Evolutionary conservation across 2,797 vertebrate species (phyloP), one percentile per base, ranked within the genome.

Genomic region (Calcarius lapponicus): DNA sequence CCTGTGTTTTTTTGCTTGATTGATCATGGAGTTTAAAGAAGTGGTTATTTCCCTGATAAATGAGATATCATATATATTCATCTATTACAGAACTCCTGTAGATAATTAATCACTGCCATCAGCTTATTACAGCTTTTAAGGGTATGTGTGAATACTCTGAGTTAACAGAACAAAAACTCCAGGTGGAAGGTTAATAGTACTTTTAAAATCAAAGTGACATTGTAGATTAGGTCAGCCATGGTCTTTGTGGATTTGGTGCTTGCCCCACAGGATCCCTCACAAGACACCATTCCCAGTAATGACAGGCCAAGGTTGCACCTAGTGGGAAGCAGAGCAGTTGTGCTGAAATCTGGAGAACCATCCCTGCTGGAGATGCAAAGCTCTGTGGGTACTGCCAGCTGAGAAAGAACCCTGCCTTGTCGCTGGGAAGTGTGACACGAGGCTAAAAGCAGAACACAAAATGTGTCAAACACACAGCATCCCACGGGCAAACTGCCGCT

Each of bases 21-120:
- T 87, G 88, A 96, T 95, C 84, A 42, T 43, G 66, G 89, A 69
- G 64, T 93, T 93, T 87, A 93, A 94, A 95, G 94, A 94, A 94
- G 48, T 79, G 88, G 58, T 96, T 97, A 65, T 95, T 96, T 81
- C 88, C 84, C 85, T 84, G 78, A 95, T 69, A 98, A 97, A 95
- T 89, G 96, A 95, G 80, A 80, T 88, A 94, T 91, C 76, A 75
- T 88, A 94, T 60, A n/a, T 67, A 85, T 95, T 93, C 53, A 93
- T 91, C 86, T 94, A 64, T 96, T 95, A 88, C 84, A 93, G 69
- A 95, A 87, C 86, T 91, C 69, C 82, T 92, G 88, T 92, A 92
- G 88, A 81, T 82, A 96, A 94, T 96, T 97, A 98, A 97, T 97
- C 97, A 94, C 88, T 96, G 96, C 54, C 92, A 83, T 95, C 94